Base-by-base conservation (phyloP, 2,113 vertebrate species). In the Tychaedon coryphoeus region DNA sequence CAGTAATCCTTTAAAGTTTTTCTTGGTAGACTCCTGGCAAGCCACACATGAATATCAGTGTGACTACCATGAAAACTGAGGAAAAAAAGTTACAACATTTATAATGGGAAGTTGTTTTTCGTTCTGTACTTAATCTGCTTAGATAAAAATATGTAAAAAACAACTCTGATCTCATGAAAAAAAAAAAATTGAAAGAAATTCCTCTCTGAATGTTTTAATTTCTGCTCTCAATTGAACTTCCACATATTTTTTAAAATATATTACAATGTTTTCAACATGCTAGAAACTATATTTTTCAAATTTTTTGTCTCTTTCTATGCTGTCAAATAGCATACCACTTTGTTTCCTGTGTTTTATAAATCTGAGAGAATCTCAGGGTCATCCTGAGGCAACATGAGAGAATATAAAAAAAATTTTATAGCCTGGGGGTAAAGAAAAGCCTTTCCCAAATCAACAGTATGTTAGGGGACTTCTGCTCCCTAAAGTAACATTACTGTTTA, bases 401-500 rank as follows among this genome's bases (percentile, higher is more conserved):
- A 91, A 76, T 89, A 69, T 82, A 93, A 96, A 97, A 97, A 96
- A 97, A 90, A 69, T 95, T 86, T 94, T 88, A 92, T 97, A 98
- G 97, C 97, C 97, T 93, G 69, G 1, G 94, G 97, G 96, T 96
- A 94, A 83, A 77, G 76, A 90, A 97, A 97, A 96, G 58, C 71
- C 94, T 96, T 98, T 97, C 97, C 97, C 97, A 96, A 98, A 97
- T 96, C 96, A 97, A 86, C 96, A 98, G 96, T 96, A 97, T 97
- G 96, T 98, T 98, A 97, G 94, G 97, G 97, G 97, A 98, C 92
- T 97, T 97, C 67, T 85, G 65, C 38, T 98, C 97, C 97, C 97
- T 82, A 89, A 98, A 98, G 97, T 97, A 98, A 96, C 65, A 43
- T 97, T 97, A 93, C 91, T 97, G 93, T 96, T 98, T 96, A 95